Conservation (phyloP, 2,888 invertebrate genomes). For the Xiphydria camelus region DNA sequence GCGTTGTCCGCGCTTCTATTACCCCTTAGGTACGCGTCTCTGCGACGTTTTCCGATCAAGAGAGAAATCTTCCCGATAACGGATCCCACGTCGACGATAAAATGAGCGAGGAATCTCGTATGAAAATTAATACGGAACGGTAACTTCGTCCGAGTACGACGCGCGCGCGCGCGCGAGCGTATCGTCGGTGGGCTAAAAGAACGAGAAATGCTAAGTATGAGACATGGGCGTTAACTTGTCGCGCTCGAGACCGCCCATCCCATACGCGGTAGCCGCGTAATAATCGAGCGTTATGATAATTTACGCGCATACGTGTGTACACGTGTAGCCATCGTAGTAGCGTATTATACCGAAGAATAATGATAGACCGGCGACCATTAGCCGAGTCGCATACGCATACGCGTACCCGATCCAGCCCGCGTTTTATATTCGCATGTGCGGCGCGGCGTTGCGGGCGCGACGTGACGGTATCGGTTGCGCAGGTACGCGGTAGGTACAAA, state of each 20-base stretch:
- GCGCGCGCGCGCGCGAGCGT: not conserved
- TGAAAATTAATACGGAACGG: not conserved
- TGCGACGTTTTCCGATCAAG: too few species aligned
- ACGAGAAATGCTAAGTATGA: conserved; percentile 26
- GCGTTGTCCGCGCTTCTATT: too few species aligned
- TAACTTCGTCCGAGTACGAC: not conserved
- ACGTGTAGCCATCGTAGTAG: conserved; percentile 17
- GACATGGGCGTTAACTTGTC: conserved; percentile 46
- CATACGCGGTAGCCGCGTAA: conserved; percentile 38
- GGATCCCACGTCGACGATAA: too few species aligned
- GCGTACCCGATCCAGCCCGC: not conserved
- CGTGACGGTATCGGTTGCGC: too few species aligned
- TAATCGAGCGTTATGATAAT: conserved; percentile 40
- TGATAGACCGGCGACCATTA: conserved; percentile 25
- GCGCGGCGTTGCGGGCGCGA: too few species aligned
- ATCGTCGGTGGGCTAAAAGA: not conserved
- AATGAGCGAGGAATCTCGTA: too few species aligned
- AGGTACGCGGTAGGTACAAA: too few species aligned
- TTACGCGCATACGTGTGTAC: conserved; percentile 27
- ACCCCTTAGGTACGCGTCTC: too few species aligned
- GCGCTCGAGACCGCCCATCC: conserved; percentile 45
- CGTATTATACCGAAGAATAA: conserved; percentile 27
- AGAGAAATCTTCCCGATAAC: too few species aligned
- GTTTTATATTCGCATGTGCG: too few species aligned
- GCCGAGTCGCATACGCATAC: conserved; percentile 11